phyloP scores from a whole-genome alignment of 2,797 vertebrate genomes.

The Thamnophis elegans region DNA sequence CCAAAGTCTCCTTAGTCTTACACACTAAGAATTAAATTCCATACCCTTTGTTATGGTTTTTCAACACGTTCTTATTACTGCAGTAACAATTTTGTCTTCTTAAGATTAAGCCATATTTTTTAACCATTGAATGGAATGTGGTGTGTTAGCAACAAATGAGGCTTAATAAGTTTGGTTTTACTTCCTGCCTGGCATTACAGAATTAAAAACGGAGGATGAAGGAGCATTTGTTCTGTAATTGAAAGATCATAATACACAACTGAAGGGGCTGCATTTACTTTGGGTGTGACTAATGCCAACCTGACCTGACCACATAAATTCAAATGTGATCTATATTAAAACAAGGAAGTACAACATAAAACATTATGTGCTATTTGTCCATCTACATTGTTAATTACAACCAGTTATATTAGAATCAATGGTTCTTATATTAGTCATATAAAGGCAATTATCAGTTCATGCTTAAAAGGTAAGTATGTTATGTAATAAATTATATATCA shows the following conservation, averaged over 20 bases:
- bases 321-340: conserved; percentile 21
- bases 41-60: neutral
- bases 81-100: neutral
- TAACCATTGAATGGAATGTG: neutral
- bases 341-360: conserved; percentile 25
- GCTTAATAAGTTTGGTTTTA: neutral
- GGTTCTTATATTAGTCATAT: conserved; percentile 17
- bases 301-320: conserved; percentile 32
- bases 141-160: neutral
- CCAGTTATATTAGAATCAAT: neutral
- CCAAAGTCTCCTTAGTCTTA: neutral
- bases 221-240: neutral
- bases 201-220: neutral
- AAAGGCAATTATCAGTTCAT: conserved; percentile 7
- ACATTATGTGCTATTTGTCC: conserved; percentile 46
- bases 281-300: neutral
- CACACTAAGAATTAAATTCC: conserved; percentile 30
- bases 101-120: conserved; percentile 21
- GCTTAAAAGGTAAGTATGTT: conserved; percentile 5
- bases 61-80: conserved; percentile 17
- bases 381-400: conserved; percentile 35
- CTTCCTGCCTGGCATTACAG: neutral
- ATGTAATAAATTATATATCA: neutral
- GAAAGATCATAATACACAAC: neutral
- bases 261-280: neutral